Evolutionary conservation across 2,888 invertebrate genomes (phyloP).

Genomic region (Parnassius apollo): DNA sequence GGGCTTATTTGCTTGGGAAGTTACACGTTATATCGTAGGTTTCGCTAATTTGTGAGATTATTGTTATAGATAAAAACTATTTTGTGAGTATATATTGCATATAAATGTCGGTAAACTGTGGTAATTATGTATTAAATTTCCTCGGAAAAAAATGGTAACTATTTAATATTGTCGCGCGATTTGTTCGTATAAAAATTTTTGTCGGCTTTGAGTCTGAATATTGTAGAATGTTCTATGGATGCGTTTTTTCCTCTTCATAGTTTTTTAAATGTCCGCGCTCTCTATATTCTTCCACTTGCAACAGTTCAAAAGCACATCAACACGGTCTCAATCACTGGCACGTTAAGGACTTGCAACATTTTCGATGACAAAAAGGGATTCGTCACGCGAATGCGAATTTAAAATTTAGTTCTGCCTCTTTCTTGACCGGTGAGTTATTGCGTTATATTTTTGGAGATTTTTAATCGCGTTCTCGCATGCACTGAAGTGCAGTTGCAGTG

Average conservation of each 20-base stretch:
- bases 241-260: constrained; percentile 78
- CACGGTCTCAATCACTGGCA: constrained; percentile 20
- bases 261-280: constrained; percentile 47
- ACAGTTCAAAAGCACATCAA: constrained; percentile 30
- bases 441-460: constrained; percentile 51
- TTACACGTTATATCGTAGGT: constrained; percentile 44
- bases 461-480: constrained; percentile 64
- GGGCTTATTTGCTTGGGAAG: constrained; percentile 71
- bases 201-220: constrained; percentile 40
- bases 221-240: constrained; percentile 32
- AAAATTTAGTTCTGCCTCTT: constrained; percentile 31
- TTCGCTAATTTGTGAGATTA: constrained; percentile 55
- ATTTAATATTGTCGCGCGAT: constrained; percentile 56
- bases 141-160: constrained; percentile 41
- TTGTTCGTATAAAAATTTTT: constrained; percentile 55
- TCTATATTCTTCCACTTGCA: constrained; percentile 37
- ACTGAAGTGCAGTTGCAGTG: constrained; percentile 78
- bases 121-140: constrained; percentile 42
- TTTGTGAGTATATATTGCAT: constrained; percentile 69
- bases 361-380: constrained; percentile 24
- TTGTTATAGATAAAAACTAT: constrained; percentile 53
- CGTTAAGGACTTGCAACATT: constrained; percentile 29
- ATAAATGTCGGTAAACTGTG: constrained; percentile 62
- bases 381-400: constrained; percentile 31
- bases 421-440: constrained; percentile 32